phyloP scores from a whole-genome alignment of 2,113 vertebrate species.

The Dromas ardeola region DNA sequence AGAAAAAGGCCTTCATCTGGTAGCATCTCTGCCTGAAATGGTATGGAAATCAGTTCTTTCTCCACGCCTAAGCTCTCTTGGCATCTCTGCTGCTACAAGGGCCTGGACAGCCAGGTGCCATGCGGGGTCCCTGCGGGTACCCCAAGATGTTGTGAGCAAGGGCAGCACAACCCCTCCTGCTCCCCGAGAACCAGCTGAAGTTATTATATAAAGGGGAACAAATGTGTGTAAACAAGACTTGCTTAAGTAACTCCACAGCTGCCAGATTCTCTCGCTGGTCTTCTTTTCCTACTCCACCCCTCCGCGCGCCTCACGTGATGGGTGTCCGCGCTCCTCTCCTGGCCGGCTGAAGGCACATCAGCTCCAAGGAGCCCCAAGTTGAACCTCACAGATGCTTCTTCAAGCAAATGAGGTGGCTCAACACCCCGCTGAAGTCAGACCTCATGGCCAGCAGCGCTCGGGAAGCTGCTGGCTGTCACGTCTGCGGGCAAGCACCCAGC shows the following conservation, averaged over 20 bases:
- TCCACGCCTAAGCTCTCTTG: neutral
- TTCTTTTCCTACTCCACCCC: neutral
- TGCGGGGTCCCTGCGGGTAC: neutral
- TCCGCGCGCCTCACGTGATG: neutral
- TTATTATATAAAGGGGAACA: slow-evolving; percentile 35
- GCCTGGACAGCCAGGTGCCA: fast-evolving
- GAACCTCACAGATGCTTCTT: neutral
- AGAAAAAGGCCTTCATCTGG: neutral
- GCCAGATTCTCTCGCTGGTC: neutral
- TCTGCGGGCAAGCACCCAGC: neutral
- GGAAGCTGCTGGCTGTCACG: neutral
- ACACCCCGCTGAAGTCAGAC: neutral
- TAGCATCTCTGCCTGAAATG: neutral
- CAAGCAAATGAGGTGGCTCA: neutral
- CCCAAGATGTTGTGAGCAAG: neutral
- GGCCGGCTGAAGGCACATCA: neutral
- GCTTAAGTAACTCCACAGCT: slow-evolving; percentile 26
- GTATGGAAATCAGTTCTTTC: neutral
- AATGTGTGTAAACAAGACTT: slow-evolving; percentile 23
- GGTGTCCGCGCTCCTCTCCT: neutral
- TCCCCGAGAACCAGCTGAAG: neutral
- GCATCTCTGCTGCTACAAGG: neutral
- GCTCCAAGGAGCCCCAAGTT: neutral
- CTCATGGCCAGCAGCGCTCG: neutral
- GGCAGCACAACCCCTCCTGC: neutral